Base-by-base conservation (phyloP, 2,888 invertebrate species). In the Caenorhabditis drosophilae region DNA sequence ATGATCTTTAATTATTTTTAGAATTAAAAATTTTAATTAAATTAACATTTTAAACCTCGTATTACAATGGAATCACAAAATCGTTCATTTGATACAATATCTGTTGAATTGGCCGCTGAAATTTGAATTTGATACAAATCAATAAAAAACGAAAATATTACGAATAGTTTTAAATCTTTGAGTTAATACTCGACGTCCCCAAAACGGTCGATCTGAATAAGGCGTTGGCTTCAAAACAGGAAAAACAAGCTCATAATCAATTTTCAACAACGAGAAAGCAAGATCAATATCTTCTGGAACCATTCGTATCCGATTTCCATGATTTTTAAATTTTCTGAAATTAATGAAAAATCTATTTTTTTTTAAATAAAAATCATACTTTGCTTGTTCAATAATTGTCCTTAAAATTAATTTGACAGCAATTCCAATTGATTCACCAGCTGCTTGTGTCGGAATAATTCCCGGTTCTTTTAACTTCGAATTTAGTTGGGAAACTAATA, bases 221-320 rank as follows among this genome's bases (percentile, higher is more conserved):
- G 44, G 26, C n/a, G 44, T 45, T 6, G 44, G 18, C 4, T 26
- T 27, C 16, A 45, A 12, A 16, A 45, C 25, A n/a, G 57, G 63
- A n/a, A 46, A 57, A 27, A 50, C 34, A 12, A 49, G 22, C 18
- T 53, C 46, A 41, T 51, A 38, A 27, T 58, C 40, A 7, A 58
- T 45, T 20, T 54, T 38, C 2, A 46, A 35, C 9, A 49, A 26
- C 12, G 40, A 26, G 2, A 53, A 15, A 2, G 57, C 57, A 2
- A 63, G 22, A 25, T 63, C 63, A 1, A 63, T 46, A 20, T 63
- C 63, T 22, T 53, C 54, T 4, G 63, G 63, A 18, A 47, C 34
- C 2, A 63, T 16, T 23, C 63, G 35, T 16, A 48, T 57, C 18
- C 63, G 38, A 53, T 58, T 63, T 18, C 53, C 54, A 11, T 23